Evolutionary conservation across 1,140 invertebrate species (phyloP).

Genomic region (Episyrphus balteatus): DNA sequence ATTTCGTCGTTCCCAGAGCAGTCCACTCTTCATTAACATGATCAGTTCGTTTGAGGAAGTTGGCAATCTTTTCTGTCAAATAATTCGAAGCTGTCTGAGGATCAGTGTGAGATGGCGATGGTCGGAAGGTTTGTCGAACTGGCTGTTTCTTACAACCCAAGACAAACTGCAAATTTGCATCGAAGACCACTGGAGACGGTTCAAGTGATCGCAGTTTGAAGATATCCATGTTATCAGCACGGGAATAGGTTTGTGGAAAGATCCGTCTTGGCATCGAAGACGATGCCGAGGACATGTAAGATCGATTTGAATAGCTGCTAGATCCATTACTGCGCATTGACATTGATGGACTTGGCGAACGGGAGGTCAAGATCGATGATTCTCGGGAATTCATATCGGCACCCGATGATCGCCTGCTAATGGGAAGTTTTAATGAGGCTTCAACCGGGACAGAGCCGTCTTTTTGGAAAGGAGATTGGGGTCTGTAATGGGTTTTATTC

Average conservation of each 20-base stretch:
- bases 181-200: slow-evolving; percentile 64
- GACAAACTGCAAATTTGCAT: slow-evolving; percentile 67
- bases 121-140: slow-evolving; percentile 52
- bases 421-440: slow-evolving; percentile 27
- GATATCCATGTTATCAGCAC: slow-evolving; percentile 36
- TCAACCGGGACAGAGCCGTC: slow-evolving; percentile 14
- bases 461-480: slow-evolving; percentile 12
- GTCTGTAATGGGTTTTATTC: not conserved
- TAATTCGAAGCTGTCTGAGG: slow-evolving; percentile 61
- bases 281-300: not conserved
- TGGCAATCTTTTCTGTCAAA: slow-evolving; percentile 60
- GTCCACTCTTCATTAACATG: slow-evolving; percentile 78
- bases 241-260: slow-evolving; percentile 49
- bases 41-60: slow-evolving; percentile 69
- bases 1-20: slow-evolving; percentile 36
- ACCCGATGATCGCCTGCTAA: slow-evolving; percentile 3
- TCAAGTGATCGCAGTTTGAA: slow-evolving; percentile 50
- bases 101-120: slow-evolving; percentile 60
- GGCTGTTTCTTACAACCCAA: slow-evolving; percentile 57
- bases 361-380: slow-evolving; percentile 14
- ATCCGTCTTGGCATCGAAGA: slow-evolving; percentile 46
- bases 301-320: slow-evolving; percentile 11
- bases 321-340: slow-evolving; percentile 23
- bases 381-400: not conserved
- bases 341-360: slow-evolving; percentile 29